Evolutionary conservation across 2,888 invertebrate genomes (phyloP).

Genomic region (Lithophane socia): DNA sequence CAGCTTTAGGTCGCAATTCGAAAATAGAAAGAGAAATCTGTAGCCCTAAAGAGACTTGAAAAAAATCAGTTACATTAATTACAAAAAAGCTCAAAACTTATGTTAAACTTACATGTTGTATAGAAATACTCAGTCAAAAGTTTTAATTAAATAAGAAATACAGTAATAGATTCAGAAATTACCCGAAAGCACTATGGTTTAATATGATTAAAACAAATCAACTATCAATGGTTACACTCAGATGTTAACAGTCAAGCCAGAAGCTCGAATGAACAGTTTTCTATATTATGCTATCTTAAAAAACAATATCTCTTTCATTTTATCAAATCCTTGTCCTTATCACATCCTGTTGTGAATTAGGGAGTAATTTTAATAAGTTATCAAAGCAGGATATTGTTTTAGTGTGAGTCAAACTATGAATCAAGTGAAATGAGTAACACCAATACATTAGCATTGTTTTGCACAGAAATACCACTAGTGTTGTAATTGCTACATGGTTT

Average conservation of each 20-base stretch:
- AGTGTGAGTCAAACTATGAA: slow-evolving; percentile 27
- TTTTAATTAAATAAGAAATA: too few relatives aligned
- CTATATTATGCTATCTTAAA: neutral
- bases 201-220: neutral
- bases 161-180: neutral
- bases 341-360: slow-evolving; percentile 45
- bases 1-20: too few relatives aligned
- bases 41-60: too few relatives aligned
- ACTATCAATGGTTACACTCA: neutral
- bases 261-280: neutral
- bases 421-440: slow-evolving; percentile 20
- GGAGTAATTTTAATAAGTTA: slow-evolving; percentile 12
- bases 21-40: too few relatives aligned
- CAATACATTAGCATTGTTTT: neutral
- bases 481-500: neutral
- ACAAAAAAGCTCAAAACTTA: too few relatives aligned
- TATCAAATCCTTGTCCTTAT: slow-evolving; percentile 36
- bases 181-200: neutral
- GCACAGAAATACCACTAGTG: neutral
- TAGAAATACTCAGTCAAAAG: too few relatives aligned
- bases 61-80: too few relatives aligned
- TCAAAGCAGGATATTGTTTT: slow-evolving; percentile 29
- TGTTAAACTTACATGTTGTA: too few relatives aligned
- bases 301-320: slow-evolving; percentile 12
- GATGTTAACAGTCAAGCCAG: neutral